These are phyloP conservation scores for Stegophylla sp. DNA, from an alignment of 2,888 invertebrate species.

Conservation along the genomic window DNA sequence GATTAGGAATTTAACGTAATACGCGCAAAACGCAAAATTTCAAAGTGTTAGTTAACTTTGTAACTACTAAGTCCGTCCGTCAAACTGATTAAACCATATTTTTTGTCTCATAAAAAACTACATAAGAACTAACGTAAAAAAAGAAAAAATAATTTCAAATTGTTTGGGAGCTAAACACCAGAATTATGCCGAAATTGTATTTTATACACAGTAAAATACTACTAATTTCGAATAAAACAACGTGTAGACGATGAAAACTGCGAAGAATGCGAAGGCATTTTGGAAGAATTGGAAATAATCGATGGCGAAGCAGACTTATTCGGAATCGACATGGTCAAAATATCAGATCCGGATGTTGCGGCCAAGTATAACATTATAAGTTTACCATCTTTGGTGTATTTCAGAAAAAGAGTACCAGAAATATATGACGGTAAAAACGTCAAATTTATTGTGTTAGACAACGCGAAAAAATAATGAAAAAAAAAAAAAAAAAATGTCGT, in stretches of 20 bases:
- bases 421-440: slow-evolving; percentile 75
- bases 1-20: no score
- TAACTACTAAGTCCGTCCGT: no score
- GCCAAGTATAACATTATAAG: slow-evolving; percentile 82
- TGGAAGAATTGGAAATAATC: slow-evolving; percentile 89
- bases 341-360: slow-evolving; percentile 81
- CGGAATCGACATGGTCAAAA: slow-evolving; percentile 93
- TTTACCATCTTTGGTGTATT: slow-evolving; percentile 86
- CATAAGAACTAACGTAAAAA: no score
- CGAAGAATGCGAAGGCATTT: slow-evolving; percentile 87
- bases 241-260: slow-evolving; percentile 84
- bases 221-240: neutral
- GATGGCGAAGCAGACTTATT: slow-evolving; percentile 92
- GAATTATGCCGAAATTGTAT: neutral
- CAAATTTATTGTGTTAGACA: neutral
- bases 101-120: no score
- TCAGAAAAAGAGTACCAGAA: slow-evolving; percentile 82
- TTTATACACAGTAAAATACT: neutral
- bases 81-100: no score
- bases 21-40: no score
- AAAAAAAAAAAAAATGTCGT: neutral
- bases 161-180: no score
- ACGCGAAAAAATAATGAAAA: neutral
- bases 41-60: no score
- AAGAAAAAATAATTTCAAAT: no score